phyloP scores from a whole-genome alignment of 2,113 vertebrate species.

The Protomyctophum bolini region DNA sequence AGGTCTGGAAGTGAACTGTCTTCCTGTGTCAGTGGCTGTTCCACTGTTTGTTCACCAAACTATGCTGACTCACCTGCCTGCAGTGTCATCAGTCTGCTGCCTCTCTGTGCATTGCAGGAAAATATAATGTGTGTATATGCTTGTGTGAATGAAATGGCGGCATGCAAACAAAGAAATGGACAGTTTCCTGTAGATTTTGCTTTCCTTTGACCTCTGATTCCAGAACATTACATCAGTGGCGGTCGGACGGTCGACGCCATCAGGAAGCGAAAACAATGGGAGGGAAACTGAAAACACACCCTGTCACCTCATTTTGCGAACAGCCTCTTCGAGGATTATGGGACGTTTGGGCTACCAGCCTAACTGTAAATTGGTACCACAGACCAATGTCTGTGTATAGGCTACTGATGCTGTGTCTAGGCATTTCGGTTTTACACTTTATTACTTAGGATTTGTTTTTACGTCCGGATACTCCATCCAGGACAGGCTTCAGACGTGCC shows the following conservation, averaged over 20 bases:
- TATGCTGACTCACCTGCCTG: slow-evolving; percentile 71
- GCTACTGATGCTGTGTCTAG: too few relatives aligned
- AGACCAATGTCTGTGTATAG: too few relatives aligned
- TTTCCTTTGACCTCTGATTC: slow-evolving; percentile 67
- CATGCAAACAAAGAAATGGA: slow-evolving; percentile 39
- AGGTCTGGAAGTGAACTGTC: slow-evolving; percentile 35
- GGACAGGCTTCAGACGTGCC: too few relatives aligned
- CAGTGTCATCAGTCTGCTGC: slow-evolving; percentile 36
- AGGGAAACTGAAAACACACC: slow-evolving; percentile 64
- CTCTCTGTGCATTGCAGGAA: slow-evolving; percentile 30
- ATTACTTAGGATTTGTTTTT: too few relatives aligned
- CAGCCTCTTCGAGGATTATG: not conserved
- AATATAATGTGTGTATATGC: slow-evolving; percentile 11
- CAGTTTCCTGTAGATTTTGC: slow-evolving; percentile 45
- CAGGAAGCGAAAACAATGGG: slow-evolving; percentile 79
- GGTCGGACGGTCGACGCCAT: slow-evolving; percentile 19
- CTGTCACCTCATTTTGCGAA: slow-evolving; percentile 26
- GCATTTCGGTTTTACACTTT: too few relatives aligned
- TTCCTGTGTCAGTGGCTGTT: slow-evolving; percentile 57
- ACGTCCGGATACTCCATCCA: too few relatives aligned
- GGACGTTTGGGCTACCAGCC: not conserved
- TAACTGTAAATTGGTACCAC: too few relatives aligned
- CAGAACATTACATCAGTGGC: slow-evolving; percentile 65
- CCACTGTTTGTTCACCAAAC: slow-evolving; percentile 40
- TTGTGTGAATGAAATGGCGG: slow-evolving; percentile 40